These are phyloP conservation scores for Rhodeus uyekii DNA, from an alignment of 2,797 vertebrate genomes.

Conservation along the genomic window DNA sequence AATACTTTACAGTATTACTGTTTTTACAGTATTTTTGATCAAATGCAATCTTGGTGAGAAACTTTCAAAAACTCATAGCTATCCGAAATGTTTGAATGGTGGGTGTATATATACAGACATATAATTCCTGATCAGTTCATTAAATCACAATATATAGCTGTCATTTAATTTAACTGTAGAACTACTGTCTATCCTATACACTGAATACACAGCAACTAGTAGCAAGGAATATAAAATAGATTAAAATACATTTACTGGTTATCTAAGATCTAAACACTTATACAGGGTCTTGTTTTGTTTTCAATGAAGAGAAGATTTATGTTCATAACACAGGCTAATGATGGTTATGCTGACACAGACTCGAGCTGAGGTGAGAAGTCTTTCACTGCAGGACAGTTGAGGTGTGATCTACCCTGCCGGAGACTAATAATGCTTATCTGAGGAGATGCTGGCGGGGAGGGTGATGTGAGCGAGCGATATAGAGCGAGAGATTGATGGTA, in stretches of 20 bases:
- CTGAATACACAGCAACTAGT: background rate
- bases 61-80: background rate
- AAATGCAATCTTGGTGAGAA: background rate
- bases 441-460: constrained; percentile 15
- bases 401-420: constrained; percentile 50
- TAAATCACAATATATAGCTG: background rate
- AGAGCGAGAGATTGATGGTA: constrained; percentile 76
- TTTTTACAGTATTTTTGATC: background rate
- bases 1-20: background rate
- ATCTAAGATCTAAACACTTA: background rate
- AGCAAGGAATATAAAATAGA: background rate
- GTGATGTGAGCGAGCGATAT: constrained; percentile 44
- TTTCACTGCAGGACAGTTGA: constrained; percentile 31
- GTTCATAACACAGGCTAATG: constrained; percentile 22
- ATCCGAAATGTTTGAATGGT: background rate
- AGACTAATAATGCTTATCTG: constrained; percentile 65
- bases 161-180: background rate
- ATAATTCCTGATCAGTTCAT: background rate
- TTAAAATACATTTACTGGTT: background rate
- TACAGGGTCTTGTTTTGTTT: background rate
- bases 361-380: constrained; percentile 31
- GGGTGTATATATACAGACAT: background rate
- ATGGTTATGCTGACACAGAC: constrained; percentile 32
- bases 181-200: background rate
- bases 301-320: constrained; percentile 7